These are phyloP conservation scores for Botia kubotai DNA, from an alignment of 2,797 vertebrate species.

Conservation along the genomic window DNA sequence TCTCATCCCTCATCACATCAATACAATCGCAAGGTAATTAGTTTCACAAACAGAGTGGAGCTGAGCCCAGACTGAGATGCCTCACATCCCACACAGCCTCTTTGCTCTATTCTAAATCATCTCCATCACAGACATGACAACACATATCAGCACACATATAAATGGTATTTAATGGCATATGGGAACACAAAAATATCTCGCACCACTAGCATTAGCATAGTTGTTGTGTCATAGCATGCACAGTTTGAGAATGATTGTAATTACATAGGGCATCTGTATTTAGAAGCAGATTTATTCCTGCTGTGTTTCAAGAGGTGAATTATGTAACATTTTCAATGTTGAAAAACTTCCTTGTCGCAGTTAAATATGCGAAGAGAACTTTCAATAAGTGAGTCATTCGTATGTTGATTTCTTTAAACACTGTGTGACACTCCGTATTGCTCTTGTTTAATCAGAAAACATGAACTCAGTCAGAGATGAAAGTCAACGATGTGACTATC, in stretches of 20 bases:
- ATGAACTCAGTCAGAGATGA: too few species aligned
- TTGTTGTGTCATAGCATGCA: background rate
- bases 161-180: background rate
- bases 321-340: background rate
- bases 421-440: too few species aligned
- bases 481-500: too few species aligned
- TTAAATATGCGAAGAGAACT: background rate
- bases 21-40: slow-evolving; percentile 59
- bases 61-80: slow-evolving; percentile 16
- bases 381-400: too few species aligned
- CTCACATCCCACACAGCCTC: slow-evolving; percentile 15
- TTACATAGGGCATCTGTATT: background rate
- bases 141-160: background rate
- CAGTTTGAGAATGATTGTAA: background rate
- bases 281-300: background rate
- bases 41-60: slow-evolving; percentile 50
- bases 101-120: background rate
- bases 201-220: background rate
- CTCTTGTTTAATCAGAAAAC: too few species aligned
- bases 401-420: too few species aligned
- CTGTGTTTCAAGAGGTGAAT: background rate
- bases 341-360: background rate
- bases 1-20: slow-evolving; percentile 13
- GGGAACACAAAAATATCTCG: background rate
- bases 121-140: background rate